phyloP scores from a whole-genome alignment of 2,797 vertebrate species.

The Lacerta bilineata region DNA sequence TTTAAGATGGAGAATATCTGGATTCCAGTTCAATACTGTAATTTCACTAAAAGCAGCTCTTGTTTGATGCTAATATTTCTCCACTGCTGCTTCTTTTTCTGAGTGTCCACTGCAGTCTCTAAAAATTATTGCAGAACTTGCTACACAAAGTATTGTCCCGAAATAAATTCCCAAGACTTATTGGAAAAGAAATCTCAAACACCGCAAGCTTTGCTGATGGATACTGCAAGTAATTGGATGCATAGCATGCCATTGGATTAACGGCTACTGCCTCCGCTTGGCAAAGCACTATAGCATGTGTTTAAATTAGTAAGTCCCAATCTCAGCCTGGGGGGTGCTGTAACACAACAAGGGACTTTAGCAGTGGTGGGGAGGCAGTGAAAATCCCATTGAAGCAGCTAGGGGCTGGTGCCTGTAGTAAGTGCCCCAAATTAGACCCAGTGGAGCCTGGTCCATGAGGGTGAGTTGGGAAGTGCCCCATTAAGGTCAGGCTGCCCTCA shows the following conservation, averaged over 20 bases:
- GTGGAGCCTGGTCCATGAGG: too few species aligned
- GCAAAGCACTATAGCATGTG: accelerated
- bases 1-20: neutral
- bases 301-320: neutral
- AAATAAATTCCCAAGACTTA: neutral
- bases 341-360: too few species aligned
- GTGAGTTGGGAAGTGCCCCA: too few species aligned
- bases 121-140: neutral
- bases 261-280: neutral
- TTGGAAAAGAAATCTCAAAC: neutral
- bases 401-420: neutral
- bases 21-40: conserved; percentile 6
- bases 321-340: neutral
- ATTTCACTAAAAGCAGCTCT: neutral
- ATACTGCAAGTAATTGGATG: neutral
- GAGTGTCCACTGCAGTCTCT: conserved; percentile 2
- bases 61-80: neutral
- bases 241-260: neutral
- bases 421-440: neutral
- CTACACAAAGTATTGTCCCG: neutral
- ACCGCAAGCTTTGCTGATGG: neutral
- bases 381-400: neutral
- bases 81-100: neutral
- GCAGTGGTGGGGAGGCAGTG: neutral
- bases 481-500: too few species aligned